Base-by-base conservation (phyloP, 2,888 invertebrate species). In the Mystacides longicornis region DNA sequence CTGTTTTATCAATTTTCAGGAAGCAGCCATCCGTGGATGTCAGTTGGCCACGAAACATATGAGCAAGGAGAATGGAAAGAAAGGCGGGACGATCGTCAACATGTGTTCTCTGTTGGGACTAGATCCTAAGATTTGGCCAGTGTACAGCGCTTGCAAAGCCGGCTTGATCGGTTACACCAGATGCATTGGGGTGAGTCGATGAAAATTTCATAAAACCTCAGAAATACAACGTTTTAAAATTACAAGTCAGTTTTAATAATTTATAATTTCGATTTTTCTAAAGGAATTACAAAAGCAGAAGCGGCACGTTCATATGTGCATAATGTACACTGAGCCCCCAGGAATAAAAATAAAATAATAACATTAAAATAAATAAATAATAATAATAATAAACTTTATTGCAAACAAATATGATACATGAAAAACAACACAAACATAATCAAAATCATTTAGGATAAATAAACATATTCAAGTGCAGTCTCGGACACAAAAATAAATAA, bases 1-100 rank as follows among this genome's bases (percentile, higher is more conserved):
- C 14, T 7, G 14, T 9, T 9, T 31, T 31, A 31, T 31, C 16
- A 19, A 20, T 19, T 51, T 51, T 20, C 55, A 65, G 73, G 69
- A 65, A 61, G 75, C 74, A 1, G 68, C 74, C 1, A 70, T 75
- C 7, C 65, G 69, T 54, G 75, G 79, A 62, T 73, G 74, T 0
- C 62, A 77, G 11, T 71, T 81, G 33, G 82, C 77, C 49, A 72
- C 81, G 65, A 72, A 81, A 55, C 74, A 78, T 64, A 78, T 83
- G 78, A 72, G 80, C 9, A 74, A 67, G 46, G 74, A 79, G 57
- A 75, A 71, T 53, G 74, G 77, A 0, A 80, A 80, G 0, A 67
- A 70, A 33, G 85, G 85, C 7, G 85, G 85, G 1, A 75, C 78
- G 1, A 77, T 86, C 48, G 72, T 86, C n/a, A 86, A 87, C 65